These are phyloP conservation scores for Capitulum mitella DNA, from an alignment of 2,888 invertebrate genomes.

Conservation along the genomic window DNA sequence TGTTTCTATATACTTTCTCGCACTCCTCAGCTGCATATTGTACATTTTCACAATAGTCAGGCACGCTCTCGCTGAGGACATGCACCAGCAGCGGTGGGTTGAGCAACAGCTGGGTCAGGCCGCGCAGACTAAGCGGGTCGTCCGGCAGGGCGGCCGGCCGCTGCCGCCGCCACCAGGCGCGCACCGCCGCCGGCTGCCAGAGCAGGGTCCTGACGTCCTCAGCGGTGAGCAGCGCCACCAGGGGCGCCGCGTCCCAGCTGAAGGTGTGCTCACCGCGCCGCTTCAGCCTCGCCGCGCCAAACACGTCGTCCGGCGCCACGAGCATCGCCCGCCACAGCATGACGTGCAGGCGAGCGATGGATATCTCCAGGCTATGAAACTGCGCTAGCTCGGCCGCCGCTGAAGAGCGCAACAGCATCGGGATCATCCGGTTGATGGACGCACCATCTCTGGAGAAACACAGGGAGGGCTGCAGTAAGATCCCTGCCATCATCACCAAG, in stretches of 20 bases:
- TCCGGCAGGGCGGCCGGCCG: neutral
- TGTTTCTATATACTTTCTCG: neutral
- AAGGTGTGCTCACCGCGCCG: neutral
- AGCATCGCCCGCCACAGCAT: neutral
- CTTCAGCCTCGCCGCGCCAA: neutral
- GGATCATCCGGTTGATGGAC: neutral
- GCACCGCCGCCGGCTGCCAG: constrained; percentile 2
- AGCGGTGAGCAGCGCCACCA: neutral
- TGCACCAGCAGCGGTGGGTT: neutral
- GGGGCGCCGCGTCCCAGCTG: neutral
- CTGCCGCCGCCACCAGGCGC: neutral
- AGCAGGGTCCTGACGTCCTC: neutral
- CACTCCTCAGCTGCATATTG: neutral
- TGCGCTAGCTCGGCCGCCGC: neutral
- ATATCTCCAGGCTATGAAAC: neutral
- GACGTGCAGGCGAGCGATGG: neutral
- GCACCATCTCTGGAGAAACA: no score
- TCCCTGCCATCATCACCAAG: no score
- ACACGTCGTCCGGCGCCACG: neutral
- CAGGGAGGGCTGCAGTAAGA: no score
- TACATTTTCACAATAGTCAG: neutral
- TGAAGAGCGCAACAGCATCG: neutral
- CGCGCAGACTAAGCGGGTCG: neutral
- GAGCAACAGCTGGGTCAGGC: neutral
- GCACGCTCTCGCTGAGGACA: neutral